Base-by-base conservation (phyloP, 2,888 invertebrate genomes). In the Phoronis australis region DNA sequence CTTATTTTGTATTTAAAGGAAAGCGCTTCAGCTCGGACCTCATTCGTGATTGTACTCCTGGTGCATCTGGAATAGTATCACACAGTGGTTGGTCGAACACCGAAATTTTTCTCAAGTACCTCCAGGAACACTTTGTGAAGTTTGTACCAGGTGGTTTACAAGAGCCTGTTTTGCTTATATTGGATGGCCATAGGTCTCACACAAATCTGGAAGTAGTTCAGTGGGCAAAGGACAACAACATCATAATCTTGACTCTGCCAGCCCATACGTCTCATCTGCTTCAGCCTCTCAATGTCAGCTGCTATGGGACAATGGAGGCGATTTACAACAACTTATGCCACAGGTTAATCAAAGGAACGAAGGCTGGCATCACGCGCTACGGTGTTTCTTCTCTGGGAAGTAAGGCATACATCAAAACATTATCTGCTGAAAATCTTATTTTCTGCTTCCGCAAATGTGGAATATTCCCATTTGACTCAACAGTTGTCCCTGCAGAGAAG, bases 191-290 rank as follows among this genome's bases (percentile, higher is more conserved):
- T 21, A 56, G 54, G 25, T 53, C 53, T 21, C 57, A 61, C 45
- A 53, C 59, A 4, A 55, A 48, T 31, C 52, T 53, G 15, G 55
- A 55, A 37, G 52, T 57, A 21, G 56, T 61, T 21, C 52, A 55
- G 5, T 61, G 57, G 61, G 61, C 61, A 1, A 57, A 54, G 27
- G 46, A 49, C 27, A 52, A 51, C 27, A 59, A 61, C 44, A 57
- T 61, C 31, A 50, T 57, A n/a, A n/a, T n/a, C n/a, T n/a, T n/a
- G n/a, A n/a, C n/a, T n/a, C n/a, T n/a, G n/a, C n/a, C n/a, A n/a
- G 38, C 48, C 22, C 50, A 51, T 37, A 44, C 51, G 15, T 27
- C 47, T 6, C 53, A 54, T 42, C 45, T 47, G 4, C 23, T 47
- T 1, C 52, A 53, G 37, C 42, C 50, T 15, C 37, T 50, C 9